Conservation (phyloP, 2,113 vertebrate species). For the Trachemys scripta region DNA sequence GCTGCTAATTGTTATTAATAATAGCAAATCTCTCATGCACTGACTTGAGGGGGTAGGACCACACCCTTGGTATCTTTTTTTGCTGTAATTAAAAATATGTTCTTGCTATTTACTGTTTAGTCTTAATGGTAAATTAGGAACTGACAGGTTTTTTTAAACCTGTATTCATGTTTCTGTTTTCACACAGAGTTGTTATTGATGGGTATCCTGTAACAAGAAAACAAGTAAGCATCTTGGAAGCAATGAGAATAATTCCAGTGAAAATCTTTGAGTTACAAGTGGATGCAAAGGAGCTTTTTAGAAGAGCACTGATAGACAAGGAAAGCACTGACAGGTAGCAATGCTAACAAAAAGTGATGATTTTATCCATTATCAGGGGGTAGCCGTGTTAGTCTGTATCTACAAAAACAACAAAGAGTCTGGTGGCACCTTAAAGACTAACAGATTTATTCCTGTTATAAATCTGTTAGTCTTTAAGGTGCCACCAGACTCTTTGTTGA, state of each 20-base stretch:
- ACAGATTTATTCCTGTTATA: too few species aligned
- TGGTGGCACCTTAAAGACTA: too few species aligned
- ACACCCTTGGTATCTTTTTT: not conserved
- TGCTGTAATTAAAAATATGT: not conserved
- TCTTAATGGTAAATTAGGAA: not conserved
- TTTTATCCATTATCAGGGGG: not conserved
- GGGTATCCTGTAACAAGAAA: slow-evolving; percentile 89
- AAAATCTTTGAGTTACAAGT: slow-evolving; percentile 89
- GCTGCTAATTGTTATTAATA: not conserved
- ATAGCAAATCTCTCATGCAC: not conserved
- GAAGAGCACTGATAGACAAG: slow-evolving; percentile 85
- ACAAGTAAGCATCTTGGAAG: slow-evolving; percentile 86
- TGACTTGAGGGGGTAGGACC: not conserved
- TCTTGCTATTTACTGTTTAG: not conserved
- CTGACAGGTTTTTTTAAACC: not conserved
- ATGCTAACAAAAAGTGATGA: not conserved
- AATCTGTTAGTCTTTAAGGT: too few species aligned
- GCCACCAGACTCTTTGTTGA: too few species aligned
- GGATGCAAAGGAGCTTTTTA: slow-evolving; percentile 87
- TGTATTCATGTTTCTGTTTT: slow-evolving; percentile 28
- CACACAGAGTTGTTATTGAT: slow-evolving; percentile 90
- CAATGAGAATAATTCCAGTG: slow-evolving; percentile 87
- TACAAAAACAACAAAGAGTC: too few species aligned
- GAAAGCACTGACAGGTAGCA: slow-evolving; percentile 82
- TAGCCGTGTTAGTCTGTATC: too few species aligned